Conservation (phyloP, 2,888 invertebrate genomes). For the Sphaerophoria taeniata region DNA sequence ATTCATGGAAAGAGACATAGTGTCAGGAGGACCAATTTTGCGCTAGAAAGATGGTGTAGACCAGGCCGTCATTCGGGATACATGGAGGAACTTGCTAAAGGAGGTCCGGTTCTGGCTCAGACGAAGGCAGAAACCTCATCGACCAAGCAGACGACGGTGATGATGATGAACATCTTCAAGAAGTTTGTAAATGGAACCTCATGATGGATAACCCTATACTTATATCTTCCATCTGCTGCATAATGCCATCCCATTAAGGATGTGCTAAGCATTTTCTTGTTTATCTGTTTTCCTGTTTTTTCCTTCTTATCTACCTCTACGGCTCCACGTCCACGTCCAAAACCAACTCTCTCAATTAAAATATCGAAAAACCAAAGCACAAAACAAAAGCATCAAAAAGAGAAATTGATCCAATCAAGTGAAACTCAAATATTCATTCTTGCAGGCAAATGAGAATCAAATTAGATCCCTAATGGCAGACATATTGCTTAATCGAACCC, state of each 20-base stretch:
- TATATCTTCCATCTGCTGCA: conserved; percentile 46
- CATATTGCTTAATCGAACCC: conserved; percentile 75
- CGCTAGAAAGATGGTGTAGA: too few species aligned
- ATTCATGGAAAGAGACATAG: too few species aligned
- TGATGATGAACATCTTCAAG: too few species aligned
- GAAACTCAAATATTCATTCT: conserved; percentile 73
- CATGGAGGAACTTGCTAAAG: too few species aligned
- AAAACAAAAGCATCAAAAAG: conserved; percentile 66
- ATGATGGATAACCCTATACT: not conserved
- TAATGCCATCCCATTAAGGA: conserved; percentile 57
- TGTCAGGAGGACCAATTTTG: too few species aligned
- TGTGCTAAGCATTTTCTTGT: conserved; percentile 36
- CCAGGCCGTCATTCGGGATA: too few species aligned
- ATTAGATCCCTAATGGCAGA: conserved; percentile 74
- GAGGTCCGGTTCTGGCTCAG: too few species aligned
- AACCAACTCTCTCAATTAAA: not conserved
- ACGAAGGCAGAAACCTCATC: too few species aligned
- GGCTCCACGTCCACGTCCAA: not conserved
- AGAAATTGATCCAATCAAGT: conserved; percentile 74
- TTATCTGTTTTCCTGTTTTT: not conserved
- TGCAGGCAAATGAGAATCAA: conserved; percentile 74
- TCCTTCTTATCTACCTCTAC: not conserved
- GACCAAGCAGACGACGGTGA: too few species aligned
- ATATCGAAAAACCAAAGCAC: not conserved
- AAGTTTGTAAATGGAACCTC: too few species aligned